Evolutionary conservation across 2,797 vertebrate species (phyloP), one percentile per base, ranked within the genome.

Genomic region (Enteromius viviparus): DNA sequence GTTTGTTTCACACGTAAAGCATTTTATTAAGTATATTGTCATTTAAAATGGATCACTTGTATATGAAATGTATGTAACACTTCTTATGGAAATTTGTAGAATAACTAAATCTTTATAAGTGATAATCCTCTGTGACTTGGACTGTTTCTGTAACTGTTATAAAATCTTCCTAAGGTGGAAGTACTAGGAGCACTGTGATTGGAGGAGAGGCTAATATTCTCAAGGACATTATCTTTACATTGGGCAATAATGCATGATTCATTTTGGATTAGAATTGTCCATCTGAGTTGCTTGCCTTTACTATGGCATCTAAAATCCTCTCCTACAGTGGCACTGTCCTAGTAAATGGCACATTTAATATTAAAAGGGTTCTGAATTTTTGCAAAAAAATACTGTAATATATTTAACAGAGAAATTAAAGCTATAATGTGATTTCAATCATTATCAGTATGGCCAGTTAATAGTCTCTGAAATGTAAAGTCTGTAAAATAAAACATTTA

Each of bases 311-410:
- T 81, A 49, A 21, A 49, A 65, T 53, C 26, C 60, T 66, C 71
- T 75, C 29, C 7, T 75, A 45, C 34, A 42, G 45, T 66, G 66
- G 47, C 47, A 42, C 17, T 68, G 74, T 68, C 47, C 62, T 76
- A 68, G 83, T 78, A 84, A 60, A 88, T 75, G 84, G 68, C 60
- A 55, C 64, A 40, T 69, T 65, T 82, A 49, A 79, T 84, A 86
- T 85, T 66, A 51, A 78, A 76, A 82, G 19, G 10, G 55, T 84
- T 84, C 76, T 60, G n/a, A 76, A 82, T 84, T 78, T 42, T 70
- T 86, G 58, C 80, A 40, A 65, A 85, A 65, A 85, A 75, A 85
- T 80, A 62, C 40, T 87, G 76, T 87, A 84, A 88, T 85, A 84
- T 84, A 84, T 82, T 82, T 45, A 76, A 75, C 75, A 78, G 78